These are phyloP conservation scores for Eclectus roratus DNA, from an alignment of 2,113 vertebrate genomes.

Conservation along the genomic window DNA sequence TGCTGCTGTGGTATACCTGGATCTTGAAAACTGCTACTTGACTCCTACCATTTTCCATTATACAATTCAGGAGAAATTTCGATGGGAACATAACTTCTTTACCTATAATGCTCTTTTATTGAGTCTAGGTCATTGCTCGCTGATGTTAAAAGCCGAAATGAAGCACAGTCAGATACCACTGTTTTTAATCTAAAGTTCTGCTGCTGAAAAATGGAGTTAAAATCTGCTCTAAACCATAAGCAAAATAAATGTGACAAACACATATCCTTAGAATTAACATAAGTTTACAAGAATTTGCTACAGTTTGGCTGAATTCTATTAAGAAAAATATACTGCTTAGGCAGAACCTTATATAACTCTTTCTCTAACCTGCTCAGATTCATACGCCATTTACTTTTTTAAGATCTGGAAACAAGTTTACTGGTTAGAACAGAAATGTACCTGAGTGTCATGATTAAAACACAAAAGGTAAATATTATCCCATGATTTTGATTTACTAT, in stretches of 20 bases:
- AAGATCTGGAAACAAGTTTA: background rate
- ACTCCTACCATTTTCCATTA: background rate
- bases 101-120: background rate
- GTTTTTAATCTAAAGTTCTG: background rate
- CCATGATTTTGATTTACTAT: background rate
- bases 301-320: background rate
- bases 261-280: background rate
- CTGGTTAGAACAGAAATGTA: background rate
- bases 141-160: background rate
- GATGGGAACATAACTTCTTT: background rate
- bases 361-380: background rate
- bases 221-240: background rate
- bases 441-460: background rate
- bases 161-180: background rate
- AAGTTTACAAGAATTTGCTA: background rate
- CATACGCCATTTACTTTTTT: background rate
- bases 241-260: background rate
- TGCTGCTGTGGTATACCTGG: background rate
- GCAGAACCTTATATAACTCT: background rate
- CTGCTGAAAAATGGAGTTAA: background rate
- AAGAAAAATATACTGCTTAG: background rate
- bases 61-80: background rate
- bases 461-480: background rate
- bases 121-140: background rate
- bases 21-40: background rate